Evolutionary conservation across 2,113 vertebrate species (phyloP).

Genomic region (Phaetusa simplex): DNA sequence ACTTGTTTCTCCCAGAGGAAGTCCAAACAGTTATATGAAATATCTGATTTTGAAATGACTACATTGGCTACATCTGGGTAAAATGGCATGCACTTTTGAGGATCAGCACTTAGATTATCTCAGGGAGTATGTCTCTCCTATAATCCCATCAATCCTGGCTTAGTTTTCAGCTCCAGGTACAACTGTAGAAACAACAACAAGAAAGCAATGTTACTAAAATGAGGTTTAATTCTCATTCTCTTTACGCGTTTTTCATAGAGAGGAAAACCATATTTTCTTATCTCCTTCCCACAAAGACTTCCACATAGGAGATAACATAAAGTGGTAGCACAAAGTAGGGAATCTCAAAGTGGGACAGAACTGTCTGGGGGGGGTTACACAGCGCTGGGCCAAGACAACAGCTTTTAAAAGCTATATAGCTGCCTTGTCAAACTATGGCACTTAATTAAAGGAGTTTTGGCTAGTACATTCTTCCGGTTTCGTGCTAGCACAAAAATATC

Average conservation of each 20-base stretch:
- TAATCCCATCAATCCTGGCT: not conserved
- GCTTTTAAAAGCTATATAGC: not conserved
- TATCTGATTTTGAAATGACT: not conserved
- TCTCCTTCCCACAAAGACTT: not conserved
- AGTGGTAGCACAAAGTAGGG: not conserved
- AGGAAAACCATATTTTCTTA: not conserved
- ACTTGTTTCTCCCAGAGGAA: not conserved
- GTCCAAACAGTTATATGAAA: not conserved
- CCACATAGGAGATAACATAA: rapidly evolving
- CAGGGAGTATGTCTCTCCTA: not conserved
- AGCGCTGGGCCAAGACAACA: not conserved
- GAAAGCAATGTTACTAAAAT: not conserved
- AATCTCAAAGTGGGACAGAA: not conserved
- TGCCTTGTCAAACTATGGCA: not conserved
- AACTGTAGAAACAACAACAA: not conserved
- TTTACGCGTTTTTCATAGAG: not conserved
- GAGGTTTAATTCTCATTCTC: not conserved
- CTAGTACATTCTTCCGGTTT: not conserved
- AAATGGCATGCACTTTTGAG: not conserved
- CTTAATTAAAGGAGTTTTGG: not conserved
- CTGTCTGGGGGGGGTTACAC: not conserved
- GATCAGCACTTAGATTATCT: not conserved
- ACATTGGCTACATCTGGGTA: not conserved
- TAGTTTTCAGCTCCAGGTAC: not conserved
- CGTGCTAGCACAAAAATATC: not conserved